Evolutionary conservation across 2,797 vertebrate genomes (phyloP).

Genomic region (Ambastaia sidthimunki): DNA sequence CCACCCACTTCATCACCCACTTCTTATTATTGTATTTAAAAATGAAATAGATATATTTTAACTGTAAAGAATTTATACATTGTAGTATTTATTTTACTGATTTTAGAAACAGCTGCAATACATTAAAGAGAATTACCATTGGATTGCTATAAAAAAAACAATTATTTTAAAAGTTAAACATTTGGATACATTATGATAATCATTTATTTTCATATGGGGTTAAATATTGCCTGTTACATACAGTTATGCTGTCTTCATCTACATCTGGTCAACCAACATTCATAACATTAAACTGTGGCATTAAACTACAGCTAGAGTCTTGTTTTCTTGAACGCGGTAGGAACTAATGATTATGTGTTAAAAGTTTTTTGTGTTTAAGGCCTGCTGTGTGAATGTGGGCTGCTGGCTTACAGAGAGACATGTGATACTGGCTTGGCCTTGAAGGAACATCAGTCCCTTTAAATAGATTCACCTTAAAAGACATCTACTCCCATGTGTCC

Average conservation of each 20-base stretch:
- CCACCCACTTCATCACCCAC: too few relatives aligned
- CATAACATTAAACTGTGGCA: conserved; percentile 25
- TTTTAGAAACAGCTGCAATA: too few relatives aligned
- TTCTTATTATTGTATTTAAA: too few relatives aligned
- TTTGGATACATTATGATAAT: neutral
- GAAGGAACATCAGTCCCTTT: conserved; percentile 52
- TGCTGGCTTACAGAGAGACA: conserved; percentile 40
- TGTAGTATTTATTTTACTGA: neutral
- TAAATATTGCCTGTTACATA: neutral
- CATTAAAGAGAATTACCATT: too few relatives aligned
- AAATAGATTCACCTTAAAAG: conserved; percentile 60
- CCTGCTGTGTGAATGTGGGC: conserved; percentile 52
- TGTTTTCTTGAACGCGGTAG: conserved; percentile 2
- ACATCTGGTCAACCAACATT: conserved; percentile 40
- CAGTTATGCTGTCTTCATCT: conserved; percentile 22
- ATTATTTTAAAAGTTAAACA: neutral
- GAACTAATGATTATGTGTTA: conserved; percentile 2
- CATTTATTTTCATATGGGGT: too few relatives aligned
- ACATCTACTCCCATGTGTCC: conserved; percentile 40
- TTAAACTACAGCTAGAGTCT: neutral
- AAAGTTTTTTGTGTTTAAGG: conserved; percentile 38
- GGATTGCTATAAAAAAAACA: too few relatives aligned
- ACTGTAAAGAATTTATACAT: neutral
- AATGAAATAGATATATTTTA: too few relatives aligned
- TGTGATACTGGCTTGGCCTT: conserved; percentile 42